Base-by-base conservation (phyloP, 1,140 invertebrate species). In the Musca domestica region DNA sequence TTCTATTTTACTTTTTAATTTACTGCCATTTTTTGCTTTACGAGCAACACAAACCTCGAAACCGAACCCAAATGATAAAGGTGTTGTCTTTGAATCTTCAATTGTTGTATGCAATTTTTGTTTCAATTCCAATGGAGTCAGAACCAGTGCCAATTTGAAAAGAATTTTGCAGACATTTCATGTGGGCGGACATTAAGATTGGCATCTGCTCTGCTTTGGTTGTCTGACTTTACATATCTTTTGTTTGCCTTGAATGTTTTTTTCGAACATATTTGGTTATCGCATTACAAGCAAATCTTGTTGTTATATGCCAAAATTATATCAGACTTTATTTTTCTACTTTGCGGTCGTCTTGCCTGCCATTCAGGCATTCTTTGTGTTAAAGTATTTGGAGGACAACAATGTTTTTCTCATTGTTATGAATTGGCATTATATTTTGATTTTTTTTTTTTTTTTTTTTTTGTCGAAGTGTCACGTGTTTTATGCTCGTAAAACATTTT, bases 401-500 rank as follows among this genome's bases (percentile, higher is more conserved):
- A 30, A 4, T 30, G 34, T 9, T 41, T 41, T 41, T 41, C 12
- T 41, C 12, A 41, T 41, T 41, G 34, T 41, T 41, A 41, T 41
- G 10, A 41, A 41, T 9, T 41, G 6, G 10, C 5, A 41, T 41
- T 41, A 2, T 41, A 30, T 3, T 30, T 30, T 14, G 47, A 49
- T n/a, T 51, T 51, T 22, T 20, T 41, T n/a, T n/a, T 61, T 12
- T 61, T 19, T 17, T 19, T 30, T 25, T 58, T 3, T 58, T 30
- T 61, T 34, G 27, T 34, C 6, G 7, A 9, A 27, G 17, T 34
- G 25, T 61, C 64, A 65, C 64, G 46, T 65, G 64, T 49, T 65
- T 34, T 54, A 23, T 7, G 49, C 65, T 66, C 65, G 34, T 66
- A 66, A 66, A 66, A 66, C 65, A 66, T 66, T 66, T 54, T 66